Evolutionary conservation across 2,888 invertebrate genomes (phyloP).

Genomic region (Margaritifera margaritifera): DNA sequence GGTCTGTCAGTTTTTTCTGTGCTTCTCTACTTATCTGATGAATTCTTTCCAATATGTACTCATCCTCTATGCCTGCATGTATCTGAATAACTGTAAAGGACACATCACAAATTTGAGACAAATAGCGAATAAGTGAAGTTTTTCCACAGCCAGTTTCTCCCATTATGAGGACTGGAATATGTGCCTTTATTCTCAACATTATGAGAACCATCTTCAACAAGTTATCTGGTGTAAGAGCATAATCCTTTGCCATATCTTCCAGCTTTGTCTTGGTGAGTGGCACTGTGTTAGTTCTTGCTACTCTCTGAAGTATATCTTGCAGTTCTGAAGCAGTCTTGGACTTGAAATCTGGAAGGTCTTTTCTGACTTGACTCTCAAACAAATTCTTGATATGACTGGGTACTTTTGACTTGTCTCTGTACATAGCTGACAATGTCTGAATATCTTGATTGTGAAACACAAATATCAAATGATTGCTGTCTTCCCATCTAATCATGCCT

Average conservation of each 20-base stretch:
- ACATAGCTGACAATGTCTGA: conserved; percentile 43
- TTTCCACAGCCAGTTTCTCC: conserved; percentile 62
- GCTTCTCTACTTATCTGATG: conserved; percentile 21
- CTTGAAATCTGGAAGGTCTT: conserved; percentile 27
- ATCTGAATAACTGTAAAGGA: conserved; percentile 43
- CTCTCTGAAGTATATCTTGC: conserved; percentile 29
- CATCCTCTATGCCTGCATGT: conserved; percentile 47
- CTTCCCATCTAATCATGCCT: conserved; percentile 53
- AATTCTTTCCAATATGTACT: conserved; percentile 25
- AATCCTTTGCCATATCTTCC: conserved; percentile 19
- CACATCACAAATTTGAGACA: conserved; percentile 43
- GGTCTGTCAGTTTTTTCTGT: conserved; percentile 2
- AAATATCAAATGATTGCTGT: conserved; percentile 48
- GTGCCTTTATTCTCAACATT: conserved; percentile 40
- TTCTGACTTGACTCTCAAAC: conserved; percentile 48
- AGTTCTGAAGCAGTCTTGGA: conserved; percentile 22
- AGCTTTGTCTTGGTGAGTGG: conserved; percentile 11
- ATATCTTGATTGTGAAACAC: conserved; percentile 48
- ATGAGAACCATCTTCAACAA: conserved; percentile 56
- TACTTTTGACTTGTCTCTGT: conserved; percentile 32
- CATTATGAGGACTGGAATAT: conserved; percentile 54
- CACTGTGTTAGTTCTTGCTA: conserved; percentile 25
- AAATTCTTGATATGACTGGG: conserved; percentile 32
- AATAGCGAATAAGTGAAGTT: conserved; percentile 50
- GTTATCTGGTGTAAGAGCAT: conserved; percentile 56